These are phyloP conservation scores for Xyrichtys novacula DNA, from an alignment of 2,797 vertebrate genomes.

Conservation along the genomic window DNA sequence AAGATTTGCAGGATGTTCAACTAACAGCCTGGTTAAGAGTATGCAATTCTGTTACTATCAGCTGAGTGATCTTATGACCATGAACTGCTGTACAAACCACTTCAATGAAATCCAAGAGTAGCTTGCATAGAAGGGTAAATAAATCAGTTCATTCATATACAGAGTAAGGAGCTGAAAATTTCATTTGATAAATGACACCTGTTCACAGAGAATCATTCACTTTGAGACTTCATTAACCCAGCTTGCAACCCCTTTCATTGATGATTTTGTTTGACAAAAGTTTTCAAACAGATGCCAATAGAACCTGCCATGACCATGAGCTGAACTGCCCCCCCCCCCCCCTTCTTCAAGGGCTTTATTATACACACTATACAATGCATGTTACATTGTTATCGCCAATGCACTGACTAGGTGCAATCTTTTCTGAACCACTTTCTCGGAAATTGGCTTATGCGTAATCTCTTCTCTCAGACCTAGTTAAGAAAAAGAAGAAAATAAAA, in stretches of 20 bases:
- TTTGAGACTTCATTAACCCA: not conserved
- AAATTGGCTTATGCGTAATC: constrained; percentile 2
- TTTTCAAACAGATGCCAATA: not conserved
- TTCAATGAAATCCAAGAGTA: not conserved
- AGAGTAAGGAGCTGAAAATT: too few species aligned
- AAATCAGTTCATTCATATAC: too few species aligned
- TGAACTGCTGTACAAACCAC: not conserved
- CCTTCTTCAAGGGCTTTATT: not conserved
- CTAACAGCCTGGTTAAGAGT: constrained; percentile 5
- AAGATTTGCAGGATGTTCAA: constrained; percentile 7
- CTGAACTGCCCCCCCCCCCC: not conserved
- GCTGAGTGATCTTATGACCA: not conserved
- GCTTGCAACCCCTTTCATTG: not conserved
- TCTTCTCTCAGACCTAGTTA: constrained; percentile 15
- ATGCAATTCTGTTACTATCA: not conserved
- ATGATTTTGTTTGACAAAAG: not conserved
- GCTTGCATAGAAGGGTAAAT: too few species aligned
- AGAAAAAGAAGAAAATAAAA: constrained; percentile 18
- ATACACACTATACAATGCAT: not conserved
- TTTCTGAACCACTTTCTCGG: constrained; percentile 4
- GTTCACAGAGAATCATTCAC: not conserved
- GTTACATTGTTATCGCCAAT: not conserved
- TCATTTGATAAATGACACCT: not conserved
- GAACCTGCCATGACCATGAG: not conserved
- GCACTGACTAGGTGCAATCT: constrained; percentile 1